A percentile compares a stretch with the other conserved stretches of the same genome.
Conservation (phyloP, 2,888 invertebrate genomes). For the Orchesella flavescens region DNA sequence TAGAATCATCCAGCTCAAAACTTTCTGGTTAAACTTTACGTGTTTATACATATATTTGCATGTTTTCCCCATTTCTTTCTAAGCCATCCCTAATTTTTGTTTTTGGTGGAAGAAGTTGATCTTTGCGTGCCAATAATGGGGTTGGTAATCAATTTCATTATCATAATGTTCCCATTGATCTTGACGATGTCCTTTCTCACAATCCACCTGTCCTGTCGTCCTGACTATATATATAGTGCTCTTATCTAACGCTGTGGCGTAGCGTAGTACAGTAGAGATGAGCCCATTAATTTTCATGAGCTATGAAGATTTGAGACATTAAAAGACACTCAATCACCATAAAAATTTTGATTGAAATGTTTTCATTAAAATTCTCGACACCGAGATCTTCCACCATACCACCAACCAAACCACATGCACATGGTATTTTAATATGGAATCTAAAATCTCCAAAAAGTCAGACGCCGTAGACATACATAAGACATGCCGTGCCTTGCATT, state of each 20-base stretch:
- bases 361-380: conserved; percentile 2
- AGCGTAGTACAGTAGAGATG: conserved; percentile 29
- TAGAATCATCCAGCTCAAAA: not conserved
- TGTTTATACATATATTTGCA: not conserved
- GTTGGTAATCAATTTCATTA: conserved; percentile 27
- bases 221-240: conserved; percentile 4
- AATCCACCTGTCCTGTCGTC: not conserved
- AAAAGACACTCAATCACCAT: conserved; percentile 30
- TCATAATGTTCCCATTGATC: conserved; percentile 44
- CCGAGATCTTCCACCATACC: no score
- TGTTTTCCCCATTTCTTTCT: not conserved
- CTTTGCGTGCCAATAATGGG: conserved; percentile 32
- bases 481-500: no score
- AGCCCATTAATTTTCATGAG: conserved; percentile 24
- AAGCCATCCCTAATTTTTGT: not conserved
- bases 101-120: not conserved
- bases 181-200: conserved; percentile 23
- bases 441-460: no score
- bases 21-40: not conserved
- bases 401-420: no score
- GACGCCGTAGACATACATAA: no score
- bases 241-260: not conserved
- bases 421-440: no score
- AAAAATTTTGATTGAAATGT: not conserved
- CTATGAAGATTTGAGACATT: conserved; percentile 24